phyloP scores from a whole-genome alignment of 2,113 vertebrate species.

The Pterocles burchelli region DNA sequence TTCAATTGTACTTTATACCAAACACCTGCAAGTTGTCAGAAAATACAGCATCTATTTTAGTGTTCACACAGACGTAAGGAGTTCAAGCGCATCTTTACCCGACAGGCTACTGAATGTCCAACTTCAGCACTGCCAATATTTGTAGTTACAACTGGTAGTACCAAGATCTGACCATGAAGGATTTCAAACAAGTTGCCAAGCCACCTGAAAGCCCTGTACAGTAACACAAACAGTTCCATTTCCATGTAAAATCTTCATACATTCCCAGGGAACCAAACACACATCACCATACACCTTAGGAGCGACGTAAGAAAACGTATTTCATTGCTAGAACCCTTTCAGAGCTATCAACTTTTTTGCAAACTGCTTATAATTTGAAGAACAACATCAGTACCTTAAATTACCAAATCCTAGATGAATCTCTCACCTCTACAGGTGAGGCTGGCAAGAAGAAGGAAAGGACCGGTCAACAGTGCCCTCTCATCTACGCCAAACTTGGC shows the following conservation, averaged over 20 bases:
- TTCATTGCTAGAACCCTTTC: neutral
- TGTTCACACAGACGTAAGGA: neutral
- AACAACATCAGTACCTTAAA: neutral
- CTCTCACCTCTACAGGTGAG: neutral
- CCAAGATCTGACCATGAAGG: neutral
- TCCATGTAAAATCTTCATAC: neutral
- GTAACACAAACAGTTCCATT: neutral
- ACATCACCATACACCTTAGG: neutral
- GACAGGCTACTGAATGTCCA: neutral
- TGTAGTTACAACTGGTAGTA: neutral
- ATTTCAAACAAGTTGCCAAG: neutral
- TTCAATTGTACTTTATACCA: neutral
- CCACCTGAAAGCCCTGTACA: neutral
- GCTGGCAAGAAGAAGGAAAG: neutral
- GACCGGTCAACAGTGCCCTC: neutral
- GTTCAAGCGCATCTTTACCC: neutral
- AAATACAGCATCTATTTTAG: fast-evolving
- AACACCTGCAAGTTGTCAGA: neutral
- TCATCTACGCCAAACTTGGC: neutral
- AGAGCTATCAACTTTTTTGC: neutral
- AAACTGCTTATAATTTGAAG: neutral
- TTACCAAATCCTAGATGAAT: neutral
- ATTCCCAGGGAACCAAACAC: neutral
- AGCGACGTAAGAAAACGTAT: fast-evolving
- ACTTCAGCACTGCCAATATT: neutral